These are phyloP conservation scores for Drosophila novamexicana DNA, from an alignment of 1,140 invertebrate species.

Conservation along the genomic window DNA sequence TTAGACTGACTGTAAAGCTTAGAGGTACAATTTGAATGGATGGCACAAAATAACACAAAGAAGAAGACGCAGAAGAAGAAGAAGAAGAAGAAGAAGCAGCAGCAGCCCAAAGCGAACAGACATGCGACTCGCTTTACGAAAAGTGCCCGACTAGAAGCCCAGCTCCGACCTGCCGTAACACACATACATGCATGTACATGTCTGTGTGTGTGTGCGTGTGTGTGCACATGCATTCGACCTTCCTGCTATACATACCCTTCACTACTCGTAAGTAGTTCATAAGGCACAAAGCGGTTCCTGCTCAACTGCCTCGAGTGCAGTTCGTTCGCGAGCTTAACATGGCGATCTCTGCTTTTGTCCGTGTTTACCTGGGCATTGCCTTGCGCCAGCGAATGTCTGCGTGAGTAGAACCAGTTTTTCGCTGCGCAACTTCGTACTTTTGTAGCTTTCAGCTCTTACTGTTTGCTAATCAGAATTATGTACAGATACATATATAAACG, in stretches of 20 bases:
- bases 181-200: background rate
- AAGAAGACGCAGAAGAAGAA: slow-evolving; percentile 2
- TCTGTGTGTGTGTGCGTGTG: too few species aligned
- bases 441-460: slow-evolving; percentile 2
- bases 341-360: slow-evolving; percentile 3
- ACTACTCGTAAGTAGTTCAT: slow-evolving; percentile 7
- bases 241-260: background rate
- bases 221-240: background rate
- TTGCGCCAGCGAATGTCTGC: background rate
- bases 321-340: background rate
- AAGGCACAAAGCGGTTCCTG: slow-evolving; percentile 1
- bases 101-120: background rate
- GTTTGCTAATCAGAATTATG: too few species aligned
- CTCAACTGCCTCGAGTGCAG: background rate
- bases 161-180: background rate
- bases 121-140: background rate
- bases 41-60: slow-evolving; percentile 24
- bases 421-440: slow-evolving; percentile 4
- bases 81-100: background rate
- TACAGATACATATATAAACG: too few species aligned
- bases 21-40: slow-evolving; percentile 4
- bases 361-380: slow-evolving; percentile 3
- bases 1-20: background rate
- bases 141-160: slow-evolving; percentile 31
- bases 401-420: slow-evolving; percentile 3